Evolutionary conservation across 2,888 invertebrate species (phyloP), one percentile per base, ranked within the genome.

Genomic region (Drosophila anomalata): DNA sequence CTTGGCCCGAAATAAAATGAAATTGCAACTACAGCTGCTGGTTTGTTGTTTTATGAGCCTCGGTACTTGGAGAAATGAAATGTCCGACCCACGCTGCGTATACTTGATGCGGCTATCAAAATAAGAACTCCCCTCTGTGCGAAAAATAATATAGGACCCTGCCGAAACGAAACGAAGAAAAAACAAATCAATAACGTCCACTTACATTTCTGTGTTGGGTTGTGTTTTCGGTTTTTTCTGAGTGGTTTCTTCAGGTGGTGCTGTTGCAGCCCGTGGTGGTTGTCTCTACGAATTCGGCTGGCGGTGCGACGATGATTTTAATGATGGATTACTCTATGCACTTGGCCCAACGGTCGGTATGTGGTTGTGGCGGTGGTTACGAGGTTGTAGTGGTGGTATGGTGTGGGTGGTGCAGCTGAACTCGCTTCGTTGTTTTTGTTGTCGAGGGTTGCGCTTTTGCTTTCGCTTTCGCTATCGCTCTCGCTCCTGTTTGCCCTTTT

Each of bases 341-440:
- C 79, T 87, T 85, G 51, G 65, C 24, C 58, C 46, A 39, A 59
- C 24, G 65, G 72, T 68, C 59, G 55, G 59, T 33, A 44, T 29
- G 33, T 56, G 69, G 53, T 47, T 36, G 54, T 57, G 44, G 48
- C 51, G 56, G 54, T 56, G 48, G 54, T 59, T 17, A 63, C 58
- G 41, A 51, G 14, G 14, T 14, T 14, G 14, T 48, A 44, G 50
- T 55, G 22, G 29, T 33, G 66, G 62, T 47, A 50, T 58, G 24
- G 39, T 48, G 52, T 52, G 51, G 51, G 61, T 53, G 74, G 78
- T 79, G 89, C 82, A 85, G 78, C 79, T 56, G 63, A 77, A 76
- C 69, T 75, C 55, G 75, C 50, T 80, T 87, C 87, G 85, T 88
- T 88, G 85, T 85, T 84, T 77, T 86, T 83, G 87, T 83, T 88